Conservation (phyloP, 2,888 invertebrate genomes). For the Xylocampa areola region DNA sequence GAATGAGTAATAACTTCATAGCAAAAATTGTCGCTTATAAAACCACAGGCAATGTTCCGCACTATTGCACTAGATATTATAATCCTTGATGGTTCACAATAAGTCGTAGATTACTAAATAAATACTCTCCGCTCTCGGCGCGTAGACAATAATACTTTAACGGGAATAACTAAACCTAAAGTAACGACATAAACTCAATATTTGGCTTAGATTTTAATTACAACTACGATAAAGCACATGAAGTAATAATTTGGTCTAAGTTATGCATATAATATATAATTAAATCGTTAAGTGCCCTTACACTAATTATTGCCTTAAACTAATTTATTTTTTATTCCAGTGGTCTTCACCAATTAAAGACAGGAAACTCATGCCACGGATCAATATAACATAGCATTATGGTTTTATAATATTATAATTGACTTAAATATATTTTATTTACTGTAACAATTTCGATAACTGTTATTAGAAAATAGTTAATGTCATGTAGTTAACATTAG, state of each 20-base stretch:
- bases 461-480: slow-evolving; percentile 49
- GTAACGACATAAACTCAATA: slow-evolving; percentile 87
- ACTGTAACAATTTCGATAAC: slow-evolving; percentile 49
- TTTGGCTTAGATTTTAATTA: slow-evolving; percentile 90
- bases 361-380: slow-evolving; percentile 66
- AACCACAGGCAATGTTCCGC: slow-evolving; percentile 56
- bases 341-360: slow-evolving; percentile 66
- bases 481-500: slow-evolving; percentile 55
- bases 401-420: slow-evolving; percentile 43
- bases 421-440: slow-evolving; percentile 42
- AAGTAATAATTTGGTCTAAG: slow-evolving; percentile 89
- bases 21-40: slow-evolving; percentile 71
- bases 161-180: slow-evolving; percentile 82
- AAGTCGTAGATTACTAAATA: slow-evolving; percentile 75
- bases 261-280: slow-evolving; percentile 82
- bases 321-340: slow-evolving; percentile 82
- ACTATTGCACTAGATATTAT: slow-evolving; percentile 61
- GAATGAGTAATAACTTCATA: slow-evolving; percentile 71
- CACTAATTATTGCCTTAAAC: slow-evolving; percentile 86
- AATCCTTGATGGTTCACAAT: slow-evolving; percentile 57
- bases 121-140: slow-evolving; percentile 82
- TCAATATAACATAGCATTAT: slow-evolving; percentile 38
- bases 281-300: slow-evolving; percentile 86
- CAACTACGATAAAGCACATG: slow-evolving; percentile 88
- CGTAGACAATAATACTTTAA: slow-evolving; percentile 85